Percentiles rank a stretch among this genome's conserved stretches.
phyloP scores from a whole-genome alignment of 2,888 invertebrate genomes.

The Graphium colonna region DNA sequence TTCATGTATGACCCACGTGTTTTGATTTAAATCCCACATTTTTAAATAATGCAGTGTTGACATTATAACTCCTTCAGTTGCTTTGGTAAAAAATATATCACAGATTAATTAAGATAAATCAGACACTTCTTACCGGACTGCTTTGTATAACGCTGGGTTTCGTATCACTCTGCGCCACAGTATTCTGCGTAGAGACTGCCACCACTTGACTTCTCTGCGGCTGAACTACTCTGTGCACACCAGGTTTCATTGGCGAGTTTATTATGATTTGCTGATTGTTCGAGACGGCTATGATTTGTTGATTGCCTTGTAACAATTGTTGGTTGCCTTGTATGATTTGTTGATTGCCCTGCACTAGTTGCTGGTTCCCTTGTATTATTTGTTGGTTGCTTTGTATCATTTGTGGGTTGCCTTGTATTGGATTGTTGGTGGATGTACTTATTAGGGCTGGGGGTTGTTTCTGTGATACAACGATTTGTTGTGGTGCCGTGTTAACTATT shows the following conservation, averaged over 20 bases:
- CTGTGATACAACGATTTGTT: conserved; percentile 66
- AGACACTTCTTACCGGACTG: conserved; percentile 41
- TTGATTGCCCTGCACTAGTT: conserved; percentile 40
- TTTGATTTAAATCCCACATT: too few species aligned
- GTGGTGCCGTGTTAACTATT: conserved; percentile 54
- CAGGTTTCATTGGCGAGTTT: conserved; percentile 58
- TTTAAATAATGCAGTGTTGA: too few species aligned
- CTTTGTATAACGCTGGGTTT: conserved; percentile 54
- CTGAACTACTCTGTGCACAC: conserved; percentile 53
- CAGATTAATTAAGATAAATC: background rate
- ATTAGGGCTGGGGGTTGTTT: conserved; percentile 67
- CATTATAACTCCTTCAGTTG: too few species aligned
- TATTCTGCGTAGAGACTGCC: conserved; percentile 37
- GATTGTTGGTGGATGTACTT: conserved; percentile 49
- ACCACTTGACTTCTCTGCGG: conserved; percentile 54
- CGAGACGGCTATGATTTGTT: conserved; percentile 64
- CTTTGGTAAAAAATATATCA: too few species aligned
- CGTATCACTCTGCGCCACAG: conserved; percentile 39
- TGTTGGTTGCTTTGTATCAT: conserved; percentile 34
- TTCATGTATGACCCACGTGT: too few species aligned
- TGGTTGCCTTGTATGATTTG: conserved; percentile 50
- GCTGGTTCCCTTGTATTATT: conserved; percentile 34
- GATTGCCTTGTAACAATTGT: conserved; percentile 53
- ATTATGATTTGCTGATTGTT: conserved; percentile 68
- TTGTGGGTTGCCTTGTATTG: conserved; percentile 42